Conservation (phyloP, 2,888 invertebrate species). For the Orthonychiurus folsomi region DNA sequence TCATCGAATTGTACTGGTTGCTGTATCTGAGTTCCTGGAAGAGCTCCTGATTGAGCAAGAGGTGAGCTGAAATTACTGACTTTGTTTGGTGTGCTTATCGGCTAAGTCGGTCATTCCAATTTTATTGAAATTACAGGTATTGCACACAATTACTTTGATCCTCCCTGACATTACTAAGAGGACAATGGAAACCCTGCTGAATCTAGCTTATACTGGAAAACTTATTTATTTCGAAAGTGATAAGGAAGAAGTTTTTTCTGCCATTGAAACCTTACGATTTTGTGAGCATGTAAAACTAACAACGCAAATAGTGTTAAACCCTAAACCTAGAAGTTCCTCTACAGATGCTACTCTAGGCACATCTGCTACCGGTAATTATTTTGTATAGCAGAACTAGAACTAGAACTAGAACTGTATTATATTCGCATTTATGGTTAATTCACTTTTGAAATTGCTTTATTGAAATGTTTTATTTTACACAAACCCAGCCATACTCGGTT, state of each 20-base stretch:
- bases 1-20: conserved; percentile 32
- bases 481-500: too few species aligned
- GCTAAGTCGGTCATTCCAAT: too few species aligned
- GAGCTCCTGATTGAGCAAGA: conserved; percentile 17
- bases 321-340: too few species aligned
- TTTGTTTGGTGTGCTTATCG: not conserved
- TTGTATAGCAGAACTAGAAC: too few species aligned
- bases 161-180: conserved; percentile 28
- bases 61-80: not conserved
- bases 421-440: too few species aligned
- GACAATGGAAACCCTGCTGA: conserved; percentile 27
- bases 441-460: too few species aligned
- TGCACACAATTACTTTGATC: conserved; percentile 20
- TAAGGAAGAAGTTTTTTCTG: conserved; percentile 24
- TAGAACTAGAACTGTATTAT: too few species aligned
- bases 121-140: too few species aligned
- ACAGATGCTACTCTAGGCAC: too few species aligned
- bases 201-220: conserved; percentile 31
- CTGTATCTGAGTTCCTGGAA: conserved; percentile 28
- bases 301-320: not conserved
- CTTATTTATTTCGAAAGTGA: conserved; percentile 23
- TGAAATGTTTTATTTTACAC: too few species aligned
- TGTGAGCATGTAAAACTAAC: conserved; percentile 14
- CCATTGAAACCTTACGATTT: conserved; percentile 25
- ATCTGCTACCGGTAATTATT: too few species aligned